Conservation (phyloP, 2,797 vertebrate genomes). For the Trachurus trachurus region DNA sequence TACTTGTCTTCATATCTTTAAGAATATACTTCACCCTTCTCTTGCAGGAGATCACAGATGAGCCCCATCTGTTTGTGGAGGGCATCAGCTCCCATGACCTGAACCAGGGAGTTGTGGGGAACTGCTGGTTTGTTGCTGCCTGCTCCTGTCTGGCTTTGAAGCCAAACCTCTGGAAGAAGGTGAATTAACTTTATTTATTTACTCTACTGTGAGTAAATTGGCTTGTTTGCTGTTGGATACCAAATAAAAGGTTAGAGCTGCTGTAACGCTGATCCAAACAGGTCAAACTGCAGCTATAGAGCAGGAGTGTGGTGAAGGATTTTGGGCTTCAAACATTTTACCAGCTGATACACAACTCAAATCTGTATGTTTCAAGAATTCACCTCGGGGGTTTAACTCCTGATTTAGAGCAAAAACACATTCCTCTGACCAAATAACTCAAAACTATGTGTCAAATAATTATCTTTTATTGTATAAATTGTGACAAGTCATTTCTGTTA, state of each 20-base stretch:
- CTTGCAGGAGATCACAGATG: conserved; percentile 88
- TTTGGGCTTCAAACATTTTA: not conserved
- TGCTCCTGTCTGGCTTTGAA: conserved; percentile 95
- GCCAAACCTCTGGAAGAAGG: conserved; percentile 92
- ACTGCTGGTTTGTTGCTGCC: conserved; percentile 96
- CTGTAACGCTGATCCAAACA: not conserved
- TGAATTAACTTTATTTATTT: conserved; percentile 51
- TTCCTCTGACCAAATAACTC: not conserved
- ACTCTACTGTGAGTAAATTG: not conserved
- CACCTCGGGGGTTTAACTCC: conserved; percentile 2
- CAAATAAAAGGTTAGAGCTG: not conserved
- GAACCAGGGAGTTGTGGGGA: conserved; percentile 92
- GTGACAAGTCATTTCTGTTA: not conserved
- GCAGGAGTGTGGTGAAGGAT: not conserved
- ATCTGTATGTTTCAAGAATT: conserved; percentile 2
- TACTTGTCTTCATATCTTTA: not conserved
- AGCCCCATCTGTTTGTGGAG: conserved; percentile 90
- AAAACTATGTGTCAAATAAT: not conserved
- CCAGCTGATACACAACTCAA: not conserved
- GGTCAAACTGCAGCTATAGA: not conserved
- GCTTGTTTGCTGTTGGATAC: not conserved
- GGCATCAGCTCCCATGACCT: conserved; percentile 94
- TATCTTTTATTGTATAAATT: not conserved
- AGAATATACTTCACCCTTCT: not conserved
- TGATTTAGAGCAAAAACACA: not conserved